Evolutionary conservation across 2,888 invertebrate species (phyloP).

Genomic region (Branchinecta sandiegonensis): DNA sequence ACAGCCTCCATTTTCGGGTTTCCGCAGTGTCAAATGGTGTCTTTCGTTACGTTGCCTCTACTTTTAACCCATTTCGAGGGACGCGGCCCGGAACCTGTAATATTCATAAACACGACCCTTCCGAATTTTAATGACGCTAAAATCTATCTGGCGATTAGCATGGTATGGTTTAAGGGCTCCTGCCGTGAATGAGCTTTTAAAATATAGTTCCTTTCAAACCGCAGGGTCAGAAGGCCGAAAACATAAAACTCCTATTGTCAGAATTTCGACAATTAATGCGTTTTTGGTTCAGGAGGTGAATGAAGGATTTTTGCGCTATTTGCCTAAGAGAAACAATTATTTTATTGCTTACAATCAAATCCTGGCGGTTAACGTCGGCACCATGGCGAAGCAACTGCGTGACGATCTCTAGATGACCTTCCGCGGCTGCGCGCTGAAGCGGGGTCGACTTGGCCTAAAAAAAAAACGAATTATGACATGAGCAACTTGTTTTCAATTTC

Average conservation of each 20-base stretch:
- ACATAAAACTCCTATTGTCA: conserved; percentile 1
- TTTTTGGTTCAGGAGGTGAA: not conserved
- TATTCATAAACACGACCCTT: no score
- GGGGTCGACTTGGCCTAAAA: conserved; percentile 55
- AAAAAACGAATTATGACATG: conserved; percentile 15
- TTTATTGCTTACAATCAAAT: conserved; percentile 49
- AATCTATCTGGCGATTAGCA: no score
- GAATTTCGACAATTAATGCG: not conserved
- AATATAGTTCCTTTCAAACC: conserved; percentile 1
- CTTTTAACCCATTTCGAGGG: no score
- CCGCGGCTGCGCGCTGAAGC: conserved; percentile 62
- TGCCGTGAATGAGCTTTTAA: no score
- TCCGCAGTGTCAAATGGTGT: no score
- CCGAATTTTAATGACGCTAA: no score
- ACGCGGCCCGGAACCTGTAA: no score
- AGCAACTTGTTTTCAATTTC: no score
- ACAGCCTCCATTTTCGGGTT: no score
- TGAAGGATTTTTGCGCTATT: not conserved
- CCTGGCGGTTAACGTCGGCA: conserved; percentile 53
- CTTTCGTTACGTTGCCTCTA: no score
- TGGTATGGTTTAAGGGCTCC: no score
- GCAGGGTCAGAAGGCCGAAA: not conserved
- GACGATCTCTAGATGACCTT: conserved; percentile 62
- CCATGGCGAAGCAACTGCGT: conserved; percentile 51
- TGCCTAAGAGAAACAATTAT: conserved; percentile 16